Evolutionary conservation across 2,888 invertebrate species (phyloP).

Genomic region (Nemotelus nigrinus): DNA sequence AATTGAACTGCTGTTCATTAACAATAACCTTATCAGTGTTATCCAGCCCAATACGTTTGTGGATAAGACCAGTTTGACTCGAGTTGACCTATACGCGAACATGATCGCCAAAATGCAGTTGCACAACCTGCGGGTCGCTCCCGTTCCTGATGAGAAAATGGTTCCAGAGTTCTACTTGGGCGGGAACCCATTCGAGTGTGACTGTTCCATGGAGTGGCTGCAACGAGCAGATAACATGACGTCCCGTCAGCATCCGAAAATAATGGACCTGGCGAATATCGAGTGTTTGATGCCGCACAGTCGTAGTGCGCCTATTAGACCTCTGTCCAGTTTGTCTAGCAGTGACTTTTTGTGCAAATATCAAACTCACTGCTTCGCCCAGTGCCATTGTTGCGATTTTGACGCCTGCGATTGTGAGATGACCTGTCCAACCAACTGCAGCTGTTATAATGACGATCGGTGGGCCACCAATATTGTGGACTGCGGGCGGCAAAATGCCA

Average conservation of each 20-base stretch:
- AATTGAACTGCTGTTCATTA: constrained; percentile 87
- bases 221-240: constrained; percentile 89
- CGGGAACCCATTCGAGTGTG: constrained; percentile 93
- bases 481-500: constrained; percentile 74
- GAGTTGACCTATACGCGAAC: constrained; percentile 91
- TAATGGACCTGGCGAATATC: constrained; percentile 89
- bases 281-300: constrained; percentile 88
- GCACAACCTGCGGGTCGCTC: constrained; percentile 81
- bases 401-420: constrained; percentile 97
- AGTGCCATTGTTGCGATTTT: constrained; percentile 96
- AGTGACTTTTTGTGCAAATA: constrained; percentile 92
- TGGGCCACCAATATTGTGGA: constrained; percentile 94
- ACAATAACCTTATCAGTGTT: constrained; percentile 84
- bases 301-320: constrained; percentile 81
- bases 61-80: constrained; percentile 83
- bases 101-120: constrained; percentile 84
- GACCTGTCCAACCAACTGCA: constrained; percentile 93
- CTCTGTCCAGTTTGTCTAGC: constrained; percentile 78
- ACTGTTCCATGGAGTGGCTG: constrained; percentile 96
- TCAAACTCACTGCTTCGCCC: constrained; percentile 91
- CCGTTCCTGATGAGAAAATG: constrained; percentile 74
- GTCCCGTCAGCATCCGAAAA: constrained; percentile 83
- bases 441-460: constrained; percentile 92
- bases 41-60: constrained; percentile 88
- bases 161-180: constrained; percentile 91